Evolutionary conservation across 2,113 vertebrate species (phyloP).

Genomic region (Bubo scandiacus): DNA sequence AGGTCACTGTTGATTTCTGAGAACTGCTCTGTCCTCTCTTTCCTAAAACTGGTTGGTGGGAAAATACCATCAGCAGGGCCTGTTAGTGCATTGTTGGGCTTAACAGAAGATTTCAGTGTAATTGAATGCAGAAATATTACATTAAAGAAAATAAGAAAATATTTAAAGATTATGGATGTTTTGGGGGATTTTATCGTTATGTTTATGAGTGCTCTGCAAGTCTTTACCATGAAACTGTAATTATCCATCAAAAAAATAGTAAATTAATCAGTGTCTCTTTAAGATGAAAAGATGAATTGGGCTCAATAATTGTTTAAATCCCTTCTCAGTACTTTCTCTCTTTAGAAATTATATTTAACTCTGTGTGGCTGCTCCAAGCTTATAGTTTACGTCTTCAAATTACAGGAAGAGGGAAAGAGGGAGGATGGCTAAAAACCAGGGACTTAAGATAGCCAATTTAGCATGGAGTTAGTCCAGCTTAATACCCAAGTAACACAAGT

Average conservation of each 20-base stretch:
- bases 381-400: background rate
- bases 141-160: background rate
- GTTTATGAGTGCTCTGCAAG: background rate
- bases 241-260: background rate
- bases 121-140: background rate
- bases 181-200: background rate
- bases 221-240: background rate
- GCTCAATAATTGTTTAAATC: background rate
- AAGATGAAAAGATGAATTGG: background rate
- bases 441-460: background rate
- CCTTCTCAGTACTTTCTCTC: background rate
- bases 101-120: background rate
- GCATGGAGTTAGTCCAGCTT: background rate
- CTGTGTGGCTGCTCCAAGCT: background rate
- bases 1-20: background rate
- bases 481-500: slow-evolving; percentile 10
- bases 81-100: background rate
- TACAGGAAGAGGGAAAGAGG: background rate
- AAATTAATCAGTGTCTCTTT: background rate
- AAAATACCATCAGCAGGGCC: background rate
- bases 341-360: background rate
- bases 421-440: background rate
- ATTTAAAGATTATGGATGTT: background rate
- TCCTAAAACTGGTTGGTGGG: background rate
- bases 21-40: background rate